Percentiles rank a stretch among this genome's conserved stretches.
Conservation (phyloP, 2,888 invertebrate species). For the Philereme transversata region DNA sequence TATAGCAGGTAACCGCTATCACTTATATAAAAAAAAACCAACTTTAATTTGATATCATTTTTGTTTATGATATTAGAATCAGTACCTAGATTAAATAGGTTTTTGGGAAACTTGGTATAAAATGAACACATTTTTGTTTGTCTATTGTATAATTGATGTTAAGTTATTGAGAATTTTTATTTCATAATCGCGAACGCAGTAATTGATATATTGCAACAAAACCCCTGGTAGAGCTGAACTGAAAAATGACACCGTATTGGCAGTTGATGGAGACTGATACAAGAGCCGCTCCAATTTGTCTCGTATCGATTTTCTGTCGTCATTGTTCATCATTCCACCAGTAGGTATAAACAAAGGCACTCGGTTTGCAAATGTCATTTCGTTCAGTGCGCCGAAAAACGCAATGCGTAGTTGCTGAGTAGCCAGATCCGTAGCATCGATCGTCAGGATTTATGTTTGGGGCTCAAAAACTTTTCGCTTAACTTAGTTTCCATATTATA, state of each 20-base stretch:
- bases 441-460: neutral
- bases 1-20: too few species aligned
- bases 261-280: conserved; percentile 30
- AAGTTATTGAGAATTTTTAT: too few species aligned
- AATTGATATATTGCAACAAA: neutral
- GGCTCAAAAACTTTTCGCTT: neutral
- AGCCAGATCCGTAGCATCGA: neutral
- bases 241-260: conserved; percentile 18
- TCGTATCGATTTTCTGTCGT: conserved; percentile 54
- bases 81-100: too few species aligned
- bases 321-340: conserved; percentile 33
- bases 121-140: too few species aligned
- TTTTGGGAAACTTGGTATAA: too few species aligned
- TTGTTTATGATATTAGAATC: too few species aligned
- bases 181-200: too few species aligned
- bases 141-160: too few species aligned
- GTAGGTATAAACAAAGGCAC: conserved; percentile 23
- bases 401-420: conserved; percentile 27
- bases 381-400: conserved; percentile 33
- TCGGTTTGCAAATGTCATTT: conserved; percentile 27
- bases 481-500: too few species aligned
- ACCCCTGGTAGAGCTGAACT: conserved; percentile 6
- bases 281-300: conserved; percentile 50
- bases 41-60: too few species aligned
- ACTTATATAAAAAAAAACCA: too few species aligned